A percentile compares a stretch with the other conserved stretches of the same genome.
Evolutionary conservation across 2,888 invertebrate species (phyloP).

Genomic region (Drosophila differens): DNA sequence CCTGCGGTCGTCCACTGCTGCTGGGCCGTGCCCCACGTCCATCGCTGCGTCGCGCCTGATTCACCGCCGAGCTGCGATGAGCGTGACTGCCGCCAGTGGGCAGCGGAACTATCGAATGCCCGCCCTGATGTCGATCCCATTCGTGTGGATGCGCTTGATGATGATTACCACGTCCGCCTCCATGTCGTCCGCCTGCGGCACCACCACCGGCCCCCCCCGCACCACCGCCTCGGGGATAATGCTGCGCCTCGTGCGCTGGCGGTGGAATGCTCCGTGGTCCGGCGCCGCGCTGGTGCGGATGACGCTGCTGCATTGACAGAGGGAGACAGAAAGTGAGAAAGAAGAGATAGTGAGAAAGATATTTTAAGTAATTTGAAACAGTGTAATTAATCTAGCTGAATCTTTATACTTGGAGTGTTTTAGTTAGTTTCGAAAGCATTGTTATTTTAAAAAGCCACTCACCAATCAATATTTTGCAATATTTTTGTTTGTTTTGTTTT

Average conservation of each 20-base stretch:
- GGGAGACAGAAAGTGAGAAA: background rate
- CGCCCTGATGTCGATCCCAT: slow-evolving; percentile 84
- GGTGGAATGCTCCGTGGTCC: slow-evolving; percentile 86
- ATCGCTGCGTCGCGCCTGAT: slow-evolving; percentile 86
- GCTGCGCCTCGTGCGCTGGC: slow-evolving; percentile 85
- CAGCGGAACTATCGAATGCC: slow-evolving; percentile 81
- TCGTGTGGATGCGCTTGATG: slow-evolving; percentile 82
- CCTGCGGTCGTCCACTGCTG: slow-evolving; percentile 72
- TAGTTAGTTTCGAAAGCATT: background rate
- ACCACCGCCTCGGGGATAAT: slow-evolving; percentile 71
- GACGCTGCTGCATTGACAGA: slow-evolving; percentile 82
- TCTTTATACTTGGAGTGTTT: background rate
- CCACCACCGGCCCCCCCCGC: slow-evolving; percentile 43
- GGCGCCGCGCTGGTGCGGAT: slow-evolving; percentile 83
- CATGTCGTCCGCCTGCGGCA: slow-evolving; percentile 48
- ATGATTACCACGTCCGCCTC: slow-evolving; percentile 61
- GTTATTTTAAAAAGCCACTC: background rate
- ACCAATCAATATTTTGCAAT: background rate
- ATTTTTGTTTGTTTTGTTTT: too few relatives aligned
- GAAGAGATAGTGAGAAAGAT: background rate
- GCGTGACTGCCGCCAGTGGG: slow-evolving; percentile 80
- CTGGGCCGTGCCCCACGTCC: slow-evolving; percentile 74
- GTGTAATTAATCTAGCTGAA: background rate
- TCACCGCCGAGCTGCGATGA: slow-evolving; percentile 85
- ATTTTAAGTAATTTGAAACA: background rate